These are phyloP conservation scores for Phoxinus phoxinus DNA, from an alignment of 2,113 vertebrate species.

Conservation along the genomic window DNA sequence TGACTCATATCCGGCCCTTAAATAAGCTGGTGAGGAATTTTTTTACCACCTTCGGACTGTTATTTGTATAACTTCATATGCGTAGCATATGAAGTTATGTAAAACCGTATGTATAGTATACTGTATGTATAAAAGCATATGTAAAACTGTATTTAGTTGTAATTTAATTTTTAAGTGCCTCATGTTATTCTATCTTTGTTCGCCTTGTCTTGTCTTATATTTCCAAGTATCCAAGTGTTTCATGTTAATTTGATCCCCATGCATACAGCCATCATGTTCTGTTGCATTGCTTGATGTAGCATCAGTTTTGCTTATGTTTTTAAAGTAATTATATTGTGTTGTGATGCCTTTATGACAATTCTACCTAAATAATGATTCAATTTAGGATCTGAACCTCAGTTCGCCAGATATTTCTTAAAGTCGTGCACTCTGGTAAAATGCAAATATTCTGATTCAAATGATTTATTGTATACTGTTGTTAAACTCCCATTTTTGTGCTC, in stretches of 20 bases:
- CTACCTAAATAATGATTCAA: neutral
- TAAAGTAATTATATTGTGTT: neutral
- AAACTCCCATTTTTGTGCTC: constrained; percentile 71
- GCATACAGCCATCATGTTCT: neutral
- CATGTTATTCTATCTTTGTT: neutral
- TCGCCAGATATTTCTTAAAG: neutral
- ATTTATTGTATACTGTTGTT: constrained; percentile 71
- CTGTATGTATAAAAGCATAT: too few species aligned
- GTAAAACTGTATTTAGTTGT: neutral
- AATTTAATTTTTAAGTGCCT: neutral
- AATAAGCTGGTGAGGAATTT: constrained; percentile 80
- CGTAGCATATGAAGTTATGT: constrained; percentile 45
- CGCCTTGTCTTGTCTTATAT: neutral
- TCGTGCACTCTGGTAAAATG: constrained; percentile 9
- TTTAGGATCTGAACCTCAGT: neutral
- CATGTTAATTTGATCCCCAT: neutral
- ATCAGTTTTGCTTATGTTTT: neutral
- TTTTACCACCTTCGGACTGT: constrained; percentile 62
- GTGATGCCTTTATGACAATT: neutral
- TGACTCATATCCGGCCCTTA: constrained; percentile 88
- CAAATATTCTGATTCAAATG: neutral
- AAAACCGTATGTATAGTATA: too few species aligned
- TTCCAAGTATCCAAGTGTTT: neutral
- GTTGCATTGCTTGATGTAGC: neutral
- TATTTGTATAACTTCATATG: constrained; percentile 54